A percentile compares a stretch with the other conserved stretches of the same genome.
phyloP scores from a whole-genome alignment of 2,888 invertebrate genomes.

The Hoplodrina ambigua region DNA sequence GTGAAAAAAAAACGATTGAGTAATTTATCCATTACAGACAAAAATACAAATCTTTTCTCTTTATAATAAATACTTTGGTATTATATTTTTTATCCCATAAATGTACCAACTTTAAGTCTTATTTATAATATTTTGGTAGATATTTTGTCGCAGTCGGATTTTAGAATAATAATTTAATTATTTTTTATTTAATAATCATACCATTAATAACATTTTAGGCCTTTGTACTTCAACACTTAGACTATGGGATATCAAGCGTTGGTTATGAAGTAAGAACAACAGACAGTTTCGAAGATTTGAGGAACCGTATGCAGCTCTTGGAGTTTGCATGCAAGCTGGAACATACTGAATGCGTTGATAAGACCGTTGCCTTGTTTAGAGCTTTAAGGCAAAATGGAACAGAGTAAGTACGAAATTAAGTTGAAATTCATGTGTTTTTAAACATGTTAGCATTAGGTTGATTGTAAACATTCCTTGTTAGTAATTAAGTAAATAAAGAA shows the following conservation, averaged over 20 bases:
- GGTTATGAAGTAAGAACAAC: slow-evolving; percentile 83
- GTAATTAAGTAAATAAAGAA: no score
- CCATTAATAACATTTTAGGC: slow-evolving; percentile 65
- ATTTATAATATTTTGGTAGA: no score
- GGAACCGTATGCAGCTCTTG: slow-evolving; percentile 90
- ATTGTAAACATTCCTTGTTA: no score
- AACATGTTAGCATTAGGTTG: no score
- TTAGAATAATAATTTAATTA: no score
- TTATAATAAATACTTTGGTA: no score
- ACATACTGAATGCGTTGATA: slow-evolving; percentile 87
- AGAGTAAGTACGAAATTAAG: slow-evolving; percentile 70
- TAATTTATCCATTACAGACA: no score
- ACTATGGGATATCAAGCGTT: slow-evolving; percentile 80
- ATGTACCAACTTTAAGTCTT: no score
- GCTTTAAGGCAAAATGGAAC: slow-evolving; percentile 75
- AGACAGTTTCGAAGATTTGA: slow-evolving; percentile 86
- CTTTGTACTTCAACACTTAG: slow-evolving; percentile 70
- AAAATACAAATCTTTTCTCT: no score
- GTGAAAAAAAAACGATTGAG: no score
- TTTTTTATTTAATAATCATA: neutral
- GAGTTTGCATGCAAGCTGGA: slow-evolving; percentile 92
- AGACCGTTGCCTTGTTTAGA: slow-evolving; percentile 72
- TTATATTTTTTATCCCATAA: no score
- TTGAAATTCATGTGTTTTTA: neutral
- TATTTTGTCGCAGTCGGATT: no score